Percentiles rank a stretch among this genome's conserved stretches.
phyloP scores from a whole-genome alignment of 2,888 invertebrate genomes.

The Phragmatobia fuliginosa region DNA sequence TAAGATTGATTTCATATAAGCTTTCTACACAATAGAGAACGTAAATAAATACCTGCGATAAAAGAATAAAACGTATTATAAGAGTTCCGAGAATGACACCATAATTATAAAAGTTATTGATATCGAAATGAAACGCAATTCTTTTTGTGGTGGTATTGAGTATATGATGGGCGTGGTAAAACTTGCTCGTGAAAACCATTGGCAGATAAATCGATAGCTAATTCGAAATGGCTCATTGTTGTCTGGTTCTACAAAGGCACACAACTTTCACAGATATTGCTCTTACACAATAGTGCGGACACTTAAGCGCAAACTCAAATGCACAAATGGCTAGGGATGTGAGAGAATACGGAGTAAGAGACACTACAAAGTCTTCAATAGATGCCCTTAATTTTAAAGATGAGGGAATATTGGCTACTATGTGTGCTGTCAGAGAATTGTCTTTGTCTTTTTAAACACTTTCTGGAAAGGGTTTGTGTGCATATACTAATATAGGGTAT shows the following conservation, averaged over 20 bases:
- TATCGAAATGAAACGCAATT: conserved; percentile 52
- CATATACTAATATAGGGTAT: background rate
- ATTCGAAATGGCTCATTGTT: conserved; percentile 84
- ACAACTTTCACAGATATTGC: conserved; percentile 79
- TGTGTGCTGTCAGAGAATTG: conserved; percentile 7
- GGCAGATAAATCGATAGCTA: conserved; percentile 83
- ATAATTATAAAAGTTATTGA: conserved; percentile 44
- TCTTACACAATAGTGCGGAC: conserved; percentile 69
- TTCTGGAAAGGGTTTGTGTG: background rate
- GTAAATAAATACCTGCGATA: background rate
- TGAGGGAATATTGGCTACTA: conserved; percentile 18
- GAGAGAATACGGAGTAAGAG: conserved; percentile 24
- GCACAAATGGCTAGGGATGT: conserved; percentile 52
- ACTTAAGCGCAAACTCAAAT: conserved; percentile 50
- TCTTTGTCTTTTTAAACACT: background rate
- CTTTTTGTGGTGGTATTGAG: conserved; percentile 36
- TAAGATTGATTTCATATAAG: background rate
- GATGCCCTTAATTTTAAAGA: conserved; percentile 34
- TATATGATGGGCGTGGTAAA: conserved; percentile 40
- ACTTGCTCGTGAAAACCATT: conserved; percentile 70
- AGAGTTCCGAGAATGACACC: conserved; percentile 38
- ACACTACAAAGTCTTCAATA: conserved; percentile 33
- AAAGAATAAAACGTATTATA: conserved; percentile 5
- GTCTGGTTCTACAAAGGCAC: conserved; percentile 80
- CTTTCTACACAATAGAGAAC: background rate